Evolutionary conservation across 2,797 vertebrate genomes (phyloP).

Genomic region (Phataginus tricuspis): DNA sequence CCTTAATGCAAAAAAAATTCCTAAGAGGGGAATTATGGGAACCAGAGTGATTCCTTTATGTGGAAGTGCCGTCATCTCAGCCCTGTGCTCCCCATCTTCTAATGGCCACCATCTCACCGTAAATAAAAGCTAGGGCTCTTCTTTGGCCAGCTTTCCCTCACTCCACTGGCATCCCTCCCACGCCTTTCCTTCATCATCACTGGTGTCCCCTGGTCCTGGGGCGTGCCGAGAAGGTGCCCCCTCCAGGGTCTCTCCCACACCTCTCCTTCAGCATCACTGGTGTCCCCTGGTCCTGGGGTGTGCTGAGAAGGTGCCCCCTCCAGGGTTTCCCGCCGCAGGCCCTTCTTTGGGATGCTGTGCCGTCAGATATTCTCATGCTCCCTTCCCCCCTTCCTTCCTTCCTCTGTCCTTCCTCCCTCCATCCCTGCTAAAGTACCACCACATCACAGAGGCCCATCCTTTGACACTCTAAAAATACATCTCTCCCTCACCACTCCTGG

Average conservation of each 20-base stretch:
- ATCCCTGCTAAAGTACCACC: not conserved
- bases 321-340: not conserved
- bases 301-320: accelerated
- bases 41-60: too few relatives aligned
- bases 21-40: too few relatives aligned
- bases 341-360: not conserved
- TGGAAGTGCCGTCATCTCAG: too few relatives aligned
- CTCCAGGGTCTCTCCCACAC: too few relatives aligned
- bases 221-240: accelerated
- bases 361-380: accelerated
- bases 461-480: accelerated
- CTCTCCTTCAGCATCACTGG: not conserved
- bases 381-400: too few relatives aligned
- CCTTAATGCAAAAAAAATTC: too few relatives aligned
- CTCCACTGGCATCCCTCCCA: accelerated
- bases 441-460: accelerated
- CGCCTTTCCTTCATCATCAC: accelerated
- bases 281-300: accelerated
- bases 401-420: too few relatives aligned
- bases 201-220: accelerated
- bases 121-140: not conserved
- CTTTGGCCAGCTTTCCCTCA: not conserved
- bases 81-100: too few relatives aligned
- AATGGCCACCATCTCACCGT: too few relatives aligned
- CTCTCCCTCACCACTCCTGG: too few relatives aligned